phyloP scores from a whole-genome alignment of 1,140 invertebrate species.

The Panulirus ornatus region DNA sequence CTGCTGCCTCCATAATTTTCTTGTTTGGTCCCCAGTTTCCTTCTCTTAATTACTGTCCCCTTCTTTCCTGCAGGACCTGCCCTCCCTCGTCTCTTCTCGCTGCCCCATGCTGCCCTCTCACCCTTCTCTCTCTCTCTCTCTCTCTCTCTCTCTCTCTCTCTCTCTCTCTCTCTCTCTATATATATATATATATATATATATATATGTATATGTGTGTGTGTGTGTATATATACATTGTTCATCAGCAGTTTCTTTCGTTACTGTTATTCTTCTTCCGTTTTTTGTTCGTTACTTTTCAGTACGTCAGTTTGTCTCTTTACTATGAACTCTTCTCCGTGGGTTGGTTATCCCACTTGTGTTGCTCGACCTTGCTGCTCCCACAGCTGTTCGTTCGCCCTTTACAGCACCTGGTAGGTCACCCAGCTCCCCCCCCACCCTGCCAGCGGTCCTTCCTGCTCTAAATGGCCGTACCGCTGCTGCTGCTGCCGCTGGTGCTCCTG shows the following conservation, averaged over 20 bases:
- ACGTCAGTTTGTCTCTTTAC: too few species aligned
- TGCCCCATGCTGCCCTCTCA: too few species aligned
- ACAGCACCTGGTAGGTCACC: conserved; percentile 21
- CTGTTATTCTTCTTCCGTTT: not conserved
- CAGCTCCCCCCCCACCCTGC: not conserved
- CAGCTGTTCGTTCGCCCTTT: conserved; percentile 22
- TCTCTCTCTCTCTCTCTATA: not conserved
- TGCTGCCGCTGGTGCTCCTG: not conserved
- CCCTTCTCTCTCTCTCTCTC: not conserved
- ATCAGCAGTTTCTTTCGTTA: too few species aligned
- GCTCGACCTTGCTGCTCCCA: not conserved
- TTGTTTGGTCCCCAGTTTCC: not conserved
- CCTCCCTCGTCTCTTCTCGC: not conserved
- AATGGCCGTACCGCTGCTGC: conserved; percentile 2
- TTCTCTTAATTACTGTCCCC: not conserved
- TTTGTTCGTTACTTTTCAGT: not conserved
- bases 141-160: not conserved
- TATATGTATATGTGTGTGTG: too few species aligned
- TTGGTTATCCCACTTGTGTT: not conserved
- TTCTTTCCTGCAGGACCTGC: not conserved
- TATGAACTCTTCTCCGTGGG: too few species aligned
- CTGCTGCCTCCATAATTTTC: too few species aligned
- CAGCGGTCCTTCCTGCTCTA: not conserved
- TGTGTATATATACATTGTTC: too few species aligned
- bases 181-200: too few species aligned